Evolutionary conservation across 2,888 invertebrate genomes (phyloP).

Genomic region (Plebejus melissa): DNA sequence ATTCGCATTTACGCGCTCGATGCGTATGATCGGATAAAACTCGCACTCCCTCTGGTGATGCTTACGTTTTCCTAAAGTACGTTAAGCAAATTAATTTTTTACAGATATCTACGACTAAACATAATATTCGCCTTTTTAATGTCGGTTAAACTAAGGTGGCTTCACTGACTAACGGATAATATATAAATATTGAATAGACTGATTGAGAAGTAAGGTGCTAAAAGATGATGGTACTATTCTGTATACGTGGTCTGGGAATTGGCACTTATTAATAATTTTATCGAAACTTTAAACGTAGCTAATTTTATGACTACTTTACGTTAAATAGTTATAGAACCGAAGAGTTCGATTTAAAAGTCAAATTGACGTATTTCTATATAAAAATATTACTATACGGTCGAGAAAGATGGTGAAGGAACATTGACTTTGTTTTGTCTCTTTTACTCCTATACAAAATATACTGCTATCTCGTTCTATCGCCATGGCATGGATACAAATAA

Average conservation of each 20-base stretch:
- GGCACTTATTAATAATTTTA: background rate
- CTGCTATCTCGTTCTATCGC: background rate
- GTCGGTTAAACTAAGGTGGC: background rate
- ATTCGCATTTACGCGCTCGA: too few species aligned
- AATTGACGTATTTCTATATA: background rate
- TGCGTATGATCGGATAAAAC: too few species aligned
- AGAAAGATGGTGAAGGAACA: background rate
- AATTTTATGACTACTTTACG: background rate
- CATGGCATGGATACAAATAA: too few species aligned
- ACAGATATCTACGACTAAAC: too few species aligned
- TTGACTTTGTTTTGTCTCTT: background rate
- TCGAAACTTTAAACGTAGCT: background rate
- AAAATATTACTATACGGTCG: background rate
- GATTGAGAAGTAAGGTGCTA: conserved; percentile 41
- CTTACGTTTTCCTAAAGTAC: background rate
- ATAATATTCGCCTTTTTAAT: too few species aligned
- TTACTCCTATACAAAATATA: background rate
- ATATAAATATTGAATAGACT: conserved; percentile 44
- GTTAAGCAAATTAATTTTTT: background rate
- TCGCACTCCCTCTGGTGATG: too few species aligned
- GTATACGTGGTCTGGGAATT: conserved; percentile 10
- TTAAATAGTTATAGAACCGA: background rate
- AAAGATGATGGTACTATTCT: conserved; percentile 21
- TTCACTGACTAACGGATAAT: background rate
- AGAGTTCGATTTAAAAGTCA: background rate